These are phyloP conservation scores for Dolichomitus sp. DNA, from an alignment of 2,888 invertebrate genomes.

Conservation along the genomic window DNA sequence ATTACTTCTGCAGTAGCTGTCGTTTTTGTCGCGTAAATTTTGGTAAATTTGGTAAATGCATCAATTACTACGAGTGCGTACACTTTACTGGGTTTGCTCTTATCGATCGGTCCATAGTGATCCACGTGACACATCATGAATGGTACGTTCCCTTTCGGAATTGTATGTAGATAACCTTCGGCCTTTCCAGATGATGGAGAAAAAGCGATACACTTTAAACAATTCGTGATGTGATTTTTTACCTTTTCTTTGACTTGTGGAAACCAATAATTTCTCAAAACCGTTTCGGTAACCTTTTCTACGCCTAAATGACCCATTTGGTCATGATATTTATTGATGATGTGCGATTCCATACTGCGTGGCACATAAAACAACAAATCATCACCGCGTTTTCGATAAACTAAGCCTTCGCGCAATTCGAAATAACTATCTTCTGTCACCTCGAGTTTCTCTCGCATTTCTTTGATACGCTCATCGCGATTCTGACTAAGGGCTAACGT, in stretches of 20 bases:
- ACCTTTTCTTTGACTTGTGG: conserved; percentile 45
- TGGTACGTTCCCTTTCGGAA: conserved; percentile 62
- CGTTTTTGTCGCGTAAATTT: conserved; percentile 67
- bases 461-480: conserved; percentile 30
- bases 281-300: conserved; percentile 56
- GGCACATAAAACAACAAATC: conserved; percentile 67
- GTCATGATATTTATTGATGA: conserved; percentile 63
- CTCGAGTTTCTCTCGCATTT: conserved; percentile 17
- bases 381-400: conserved; percentile 59
- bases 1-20: conserved; percentile 66
- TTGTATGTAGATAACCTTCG: conserved; percentile 57
- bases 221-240: conserved; percentile 29
- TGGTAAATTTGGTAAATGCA: conserved; percentile 73
- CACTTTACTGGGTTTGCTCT: conserved; percentile 70
- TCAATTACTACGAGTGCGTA: conserved; percentile 74
- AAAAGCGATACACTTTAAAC: conserved; percentile 64
- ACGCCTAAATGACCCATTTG: conserved; percentile 63
- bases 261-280: conserved; percentile 57
- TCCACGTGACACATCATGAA: conserved; percentile 62
- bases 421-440: conserved; percentile 36
- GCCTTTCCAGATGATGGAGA: conserved; percentile 42
- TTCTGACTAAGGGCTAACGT: conserved; percentile 53
- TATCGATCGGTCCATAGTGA: conserved; percentile 66
- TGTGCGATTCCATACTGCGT: conserved; percentile 28
- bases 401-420: conserved; percentile 65